Conservation (phyloP, 2,797 vertebrate genomes). For the Semaprochilodus insignis region DNA sequence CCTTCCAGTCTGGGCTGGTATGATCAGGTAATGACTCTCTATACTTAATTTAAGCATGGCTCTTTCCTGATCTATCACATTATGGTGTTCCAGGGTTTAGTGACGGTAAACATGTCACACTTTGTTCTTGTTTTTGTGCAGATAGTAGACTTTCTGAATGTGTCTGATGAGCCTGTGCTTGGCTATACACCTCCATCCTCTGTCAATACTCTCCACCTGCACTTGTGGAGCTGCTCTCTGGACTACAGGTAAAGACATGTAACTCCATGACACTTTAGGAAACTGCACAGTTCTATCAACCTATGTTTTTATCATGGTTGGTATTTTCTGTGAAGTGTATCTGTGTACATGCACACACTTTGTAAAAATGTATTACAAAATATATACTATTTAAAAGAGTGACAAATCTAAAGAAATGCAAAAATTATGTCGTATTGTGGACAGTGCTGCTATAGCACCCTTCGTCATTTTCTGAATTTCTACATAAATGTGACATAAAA, state of each 20-base stretch:
- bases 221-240: slow-evolving; percentile 95
- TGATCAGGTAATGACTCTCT: slow-evolving; percentile 85
- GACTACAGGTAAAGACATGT: slow-evolving; percentile 87
- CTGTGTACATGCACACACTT: background rate
- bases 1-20: slow-evolving; percentile 92
- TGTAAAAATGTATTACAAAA: too few relatives aligned
- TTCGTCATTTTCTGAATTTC: too few relatives aligned
- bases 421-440: too few relatives aligned
- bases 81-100: too few relatives aligned
- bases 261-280: background rate
- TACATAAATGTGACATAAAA: too few relatives aligned
- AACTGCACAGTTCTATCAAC: background rate
- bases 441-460: too few relatives aligned
- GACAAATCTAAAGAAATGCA: too few relatives aligned
- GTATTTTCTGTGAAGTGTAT: background rate
- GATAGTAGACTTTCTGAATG: slow-evolving; percentile 96
- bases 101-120: background rate
- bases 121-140: slow-evolving; percentile 64
- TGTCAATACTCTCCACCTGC: slow-evolving; percentile 88
- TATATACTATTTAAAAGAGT: too few relatives aligned
- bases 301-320: background rate
- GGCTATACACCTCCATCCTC: slow-evolving; percentile 94
- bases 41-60: background rate
- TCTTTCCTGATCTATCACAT: background rate
- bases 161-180: slow-evolving; percentile 95